phyloP scores from a whole-genome alignment of 2,888 invertebrate genomes.

The Barypeithes pellucidus region DNA sequence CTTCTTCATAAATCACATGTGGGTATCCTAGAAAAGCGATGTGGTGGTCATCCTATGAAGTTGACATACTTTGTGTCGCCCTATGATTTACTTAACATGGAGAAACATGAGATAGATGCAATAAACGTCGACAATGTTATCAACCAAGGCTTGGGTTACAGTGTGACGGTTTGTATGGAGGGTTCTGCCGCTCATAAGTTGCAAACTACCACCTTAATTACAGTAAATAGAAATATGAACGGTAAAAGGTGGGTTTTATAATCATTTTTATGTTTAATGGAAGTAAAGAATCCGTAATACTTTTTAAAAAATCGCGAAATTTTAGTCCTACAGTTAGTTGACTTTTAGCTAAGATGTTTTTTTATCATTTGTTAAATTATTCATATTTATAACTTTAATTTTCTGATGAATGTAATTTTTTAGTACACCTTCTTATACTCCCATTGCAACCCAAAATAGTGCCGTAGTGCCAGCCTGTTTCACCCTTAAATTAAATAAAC shows the following conservation, averaged over 20 bases:
- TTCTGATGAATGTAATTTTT: conserved; percentile 57
- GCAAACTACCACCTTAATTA: conserved; percentile 82
- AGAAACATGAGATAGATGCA: conserved; percentile 81
- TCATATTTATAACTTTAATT: no score
- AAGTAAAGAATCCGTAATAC: no score
- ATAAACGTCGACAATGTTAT: conserved; percentile 84
- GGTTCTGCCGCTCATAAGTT: conserved; percentile 89
- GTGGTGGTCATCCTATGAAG: conserved; percentile 94
- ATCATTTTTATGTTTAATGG: no score
- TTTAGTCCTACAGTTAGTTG: no score
- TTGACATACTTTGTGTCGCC: conserved; percentile 95
- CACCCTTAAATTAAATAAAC: conserved; percentile 84
- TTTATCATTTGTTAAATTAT: no score
- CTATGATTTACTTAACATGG: conserved; percentile 89
- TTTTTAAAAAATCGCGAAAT: no score
- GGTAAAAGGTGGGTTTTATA: conserved; percentile 83
- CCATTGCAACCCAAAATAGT: conserved; percentile 88
- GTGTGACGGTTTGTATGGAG: conserved; percentile 92
- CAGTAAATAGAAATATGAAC: conserved; percentile 79
- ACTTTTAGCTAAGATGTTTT: no score
- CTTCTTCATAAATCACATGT: conserved; percentile 92
- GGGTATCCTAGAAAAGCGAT: conserved; percentile 86
- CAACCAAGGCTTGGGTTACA: conserved; percentile 83
- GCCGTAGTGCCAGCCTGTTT: conserved; percentile 93
- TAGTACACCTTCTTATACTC: conserved; percentile 86